Base-by-base conservation (phyloP, 2,797 vertebrate species). In the Anguilla marmorata region DNA sequence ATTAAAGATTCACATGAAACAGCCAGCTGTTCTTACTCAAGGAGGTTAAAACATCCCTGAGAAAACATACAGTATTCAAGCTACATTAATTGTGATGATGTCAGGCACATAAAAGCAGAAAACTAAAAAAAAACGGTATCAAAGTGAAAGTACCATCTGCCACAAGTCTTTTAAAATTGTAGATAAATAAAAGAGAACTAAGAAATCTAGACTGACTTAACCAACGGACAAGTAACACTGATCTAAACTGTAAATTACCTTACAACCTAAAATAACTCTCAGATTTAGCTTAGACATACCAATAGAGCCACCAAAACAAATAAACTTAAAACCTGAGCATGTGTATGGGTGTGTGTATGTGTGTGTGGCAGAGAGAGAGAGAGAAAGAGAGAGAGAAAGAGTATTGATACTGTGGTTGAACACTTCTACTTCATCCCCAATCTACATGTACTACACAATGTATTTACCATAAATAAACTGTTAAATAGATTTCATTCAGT, bases 101-200 rank as follows among this genome's bases (percentile, higher is more conserved):
- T 79, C 30, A 37, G 33, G 74, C 74, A 79, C 37, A 79, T 33
- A 19, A 79, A 79, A 79, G 37, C 30, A 3, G 11, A 21, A 41
- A 79, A 79, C 37, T 37, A 41, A 72, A 41, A 41, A 41, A 41
- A 21, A 41, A 16, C 45, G 33, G 45, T 79, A 33, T 54, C 24
- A 88, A 90, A 87, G 87, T 89, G 87, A 90, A 87, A 74, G 84
- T 85, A 88, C 86, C 72, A 86, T 91, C 88, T 91, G 88, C 72
- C 88, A 86, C 87, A 88, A 88, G 89, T 86, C 37, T 83, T 88
- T 89, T 89, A 90, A 89, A 88, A 89, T 87, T 87, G 86, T 82
- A 87, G 87, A 27, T 79, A 89, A 86, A 86, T 66, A 88, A 90
- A 86, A 86, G 84, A 89, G 74, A 87, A 86, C 87, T 80, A 56